A percentile compares a stretch with the other conserved stretches of the same genome.
Conservation (phyloP, 2,888 invertebrate species). For the Nymphalis polychloros region DNA sequence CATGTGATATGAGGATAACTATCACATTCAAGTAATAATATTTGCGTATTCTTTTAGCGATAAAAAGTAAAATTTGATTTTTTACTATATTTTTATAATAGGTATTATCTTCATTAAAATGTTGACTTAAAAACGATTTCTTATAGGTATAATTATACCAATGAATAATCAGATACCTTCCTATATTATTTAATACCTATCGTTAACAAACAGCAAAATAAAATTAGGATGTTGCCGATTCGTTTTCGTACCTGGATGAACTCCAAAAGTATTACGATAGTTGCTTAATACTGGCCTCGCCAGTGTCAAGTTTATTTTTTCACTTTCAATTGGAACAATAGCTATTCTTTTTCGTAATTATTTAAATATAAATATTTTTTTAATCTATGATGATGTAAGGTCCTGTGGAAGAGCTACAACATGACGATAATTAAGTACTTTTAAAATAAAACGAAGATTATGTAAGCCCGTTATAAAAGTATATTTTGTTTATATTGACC, state of each 20-base stretch:
- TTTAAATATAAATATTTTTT: background rate
- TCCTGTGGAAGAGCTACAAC: no score
- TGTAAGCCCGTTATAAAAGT: background rate
- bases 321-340: conserved; percentile 53
- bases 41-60: background rate
- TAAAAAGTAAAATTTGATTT: background rate
- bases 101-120: no score
- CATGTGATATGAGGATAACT: background rate
- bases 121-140: no score
- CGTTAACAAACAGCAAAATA: conserved; percentile 37
- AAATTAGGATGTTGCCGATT: conserved; percentile 57
- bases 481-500: background rate
- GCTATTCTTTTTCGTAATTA: background rate
- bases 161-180: no score
- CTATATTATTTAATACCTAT: background rate
- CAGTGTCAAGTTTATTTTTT: conserved; percentile 71
- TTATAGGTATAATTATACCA: no score
- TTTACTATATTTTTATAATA: no score
- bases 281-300: conserved; percentile 48
- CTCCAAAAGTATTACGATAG: conserved; percentile 54
- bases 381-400: no score
- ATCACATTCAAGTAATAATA: background rate
- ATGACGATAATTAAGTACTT: no score
- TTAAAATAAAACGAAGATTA: no score
- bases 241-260: conserved; percentile 60